Base-by-base conservation (phyloP, 2,797 vertebrate species). In the Micropoecilia bifurca region DNA sequence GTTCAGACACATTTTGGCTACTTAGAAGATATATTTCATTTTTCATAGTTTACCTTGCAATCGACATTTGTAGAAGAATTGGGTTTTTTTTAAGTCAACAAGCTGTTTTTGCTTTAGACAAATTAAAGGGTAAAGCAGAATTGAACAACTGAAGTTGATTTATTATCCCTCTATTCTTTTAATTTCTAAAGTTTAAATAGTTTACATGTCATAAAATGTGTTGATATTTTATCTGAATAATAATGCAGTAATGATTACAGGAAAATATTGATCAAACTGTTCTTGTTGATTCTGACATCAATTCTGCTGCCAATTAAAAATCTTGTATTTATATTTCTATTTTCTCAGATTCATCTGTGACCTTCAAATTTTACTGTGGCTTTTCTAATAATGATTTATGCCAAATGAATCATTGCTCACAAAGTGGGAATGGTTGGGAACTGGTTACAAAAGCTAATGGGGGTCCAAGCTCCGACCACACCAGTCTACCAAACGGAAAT, bases 401-500 rank as follows among this genome's bases (percentile, higher is more conserved):
- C 75, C 6, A 79, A 18, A 91, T 92, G 91, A 83, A 3, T 1
- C 48, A 2, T 8, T 91, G 89, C 55, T 83, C 87, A 68, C 4
- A 41, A 0, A 13, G 50, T 1, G 13, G 18, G 8, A 74, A 3
- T 30, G 20, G 22, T 47, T 92, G 91, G 91, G 55, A 78, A 50
- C 43, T 55, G 53, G 75, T 85, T 20, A 85, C 30, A 2, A 0
- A 33, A 0, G 85, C 10, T 22, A 0, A 22, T 0, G 73, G 77
- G 16, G 91, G 84, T 36, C 87, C 77, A 2, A 69, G 0, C 2
- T 76, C 76, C 33, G 92, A 92, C 85, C 91, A 90, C 81, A 91
- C 90, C 53, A 77, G 14, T 80, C 78, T 90, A 18, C 74, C 85
- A 45, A 83, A 25, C 63, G 77, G 68, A 47, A 73, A 7, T 46